A percentile compares a stretch with the other conserved stretches of the same genome.
phyloP scores from a whole-genome alignment of 2,797 vertebrate genomes.

The Argentina silus region DNA sequence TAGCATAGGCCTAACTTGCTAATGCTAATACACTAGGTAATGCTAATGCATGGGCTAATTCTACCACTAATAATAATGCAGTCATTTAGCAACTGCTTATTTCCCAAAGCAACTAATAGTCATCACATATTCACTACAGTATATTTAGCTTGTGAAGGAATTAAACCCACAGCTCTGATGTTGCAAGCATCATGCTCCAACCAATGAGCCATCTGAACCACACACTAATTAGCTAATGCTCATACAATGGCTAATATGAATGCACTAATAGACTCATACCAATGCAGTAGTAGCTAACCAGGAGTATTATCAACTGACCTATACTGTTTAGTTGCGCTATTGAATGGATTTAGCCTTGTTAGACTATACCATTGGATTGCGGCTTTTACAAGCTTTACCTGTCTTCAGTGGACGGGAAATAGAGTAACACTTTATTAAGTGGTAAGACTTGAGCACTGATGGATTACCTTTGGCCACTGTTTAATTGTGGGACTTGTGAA shows the following conservation, averaged over 20 bases:
- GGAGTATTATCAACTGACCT: neutral
- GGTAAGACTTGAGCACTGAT: constrained; percentile 66
- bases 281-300: no score
- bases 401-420: constrained; percentile 66
- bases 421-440: constrained; percentile 67
- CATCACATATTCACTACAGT: neutral
- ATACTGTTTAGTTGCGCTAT: neutral
- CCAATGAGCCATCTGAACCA: neutral
- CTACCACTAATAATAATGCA: neutral
- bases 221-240: constrained; percentile 63
- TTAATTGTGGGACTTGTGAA: constrained; percentile 71
- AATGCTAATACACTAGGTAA: no score
- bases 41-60: neutral
- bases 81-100: neutral
- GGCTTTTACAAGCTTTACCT: constrained; percentile 69
- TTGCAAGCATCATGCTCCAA: neutral
- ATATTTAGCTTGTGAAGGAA: neutral
- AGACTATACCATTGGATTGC: constrained; percentile 38
- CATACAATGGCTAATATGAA: constrained; percentile 54
- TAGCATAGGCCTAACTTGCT: constrained; percentile 46
- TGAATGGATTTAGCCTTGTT: constrained; percentile 16
- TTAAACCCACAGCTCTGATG: neutral
- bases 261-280: neutral
- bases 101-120: neutral
- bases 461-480: constrained; percentile 72